Conservation (phyloP, 1,140 invertebrate genomes). For the Hestina assimilis region DNA sequence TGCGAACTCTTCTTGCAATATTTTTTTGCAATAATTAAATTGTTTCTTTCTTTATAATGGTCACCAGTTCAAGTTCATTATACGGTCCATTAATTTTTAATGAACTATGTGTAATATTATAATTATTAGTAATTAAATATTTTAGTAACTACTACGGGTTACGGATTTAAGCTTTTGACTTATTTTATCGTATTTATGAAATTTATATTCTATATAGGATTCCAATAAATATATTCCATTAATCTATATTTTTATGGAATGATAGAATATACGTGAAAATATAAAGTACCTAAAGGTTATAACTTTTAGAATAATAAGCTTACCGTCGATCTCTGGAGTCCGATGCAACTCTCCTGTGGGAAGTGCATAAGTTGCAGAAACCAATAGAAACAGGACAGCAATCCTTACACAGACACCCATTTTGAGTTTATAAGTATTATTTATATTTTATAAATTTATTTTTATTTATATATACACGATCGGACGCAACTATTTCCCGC, state of each 20-base stretch:
- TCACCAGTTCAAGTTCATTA: conserved; percentile 26
- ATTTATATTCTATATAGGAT: too few species aligned
- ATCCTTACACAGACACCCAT: conserved; percentile 72
- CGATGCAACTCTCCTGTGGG: conserved; percentile 48
- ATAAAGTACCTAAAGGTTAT: background rate
- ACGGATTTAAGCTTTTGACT: conserved; percentile 12
- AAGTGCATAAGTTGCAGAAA: conserved; percentile 54
- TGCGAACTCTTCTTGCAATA: conserved; percentile 52
- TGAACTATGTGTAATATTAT: conserved; percentile 11
- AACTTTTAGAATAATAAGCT: background rate
- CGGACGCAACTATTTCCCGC: conserved; percentile 71
- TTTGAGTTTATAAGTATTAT: too few species aligned
- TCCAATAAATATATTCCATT: too few species aligned
- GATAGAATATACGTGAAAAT: too few species aligned
- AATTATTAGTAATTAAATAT: conserved; percentile 12
- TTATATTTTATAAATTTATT: conserved; percentile 23
- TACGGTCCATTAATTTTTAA: conserved; percentile 25
- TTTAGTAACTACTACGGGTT: conserved; percentile 3
- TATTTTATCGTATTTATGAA: too few species aligned
- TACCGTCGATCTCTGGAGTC: conserved; percentile 49
- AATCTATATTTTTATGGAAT: too few species aligned
- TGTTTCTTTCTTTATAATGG: conserved; percentile 25
- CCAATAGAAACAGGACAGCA: conserved; percentile 51
- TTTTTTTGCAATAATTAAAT: conserved; percentile 27
- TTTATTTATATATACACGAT: conserved; percentile 33